A percentile compares a stretch with the other conserved stretches of the same genome.
These are phyloP conservation scores for Antedon mediterranea DNA, from an alignment of 53 echinoderm and acorn worm species.

Conservation along the genomic window DNA sequence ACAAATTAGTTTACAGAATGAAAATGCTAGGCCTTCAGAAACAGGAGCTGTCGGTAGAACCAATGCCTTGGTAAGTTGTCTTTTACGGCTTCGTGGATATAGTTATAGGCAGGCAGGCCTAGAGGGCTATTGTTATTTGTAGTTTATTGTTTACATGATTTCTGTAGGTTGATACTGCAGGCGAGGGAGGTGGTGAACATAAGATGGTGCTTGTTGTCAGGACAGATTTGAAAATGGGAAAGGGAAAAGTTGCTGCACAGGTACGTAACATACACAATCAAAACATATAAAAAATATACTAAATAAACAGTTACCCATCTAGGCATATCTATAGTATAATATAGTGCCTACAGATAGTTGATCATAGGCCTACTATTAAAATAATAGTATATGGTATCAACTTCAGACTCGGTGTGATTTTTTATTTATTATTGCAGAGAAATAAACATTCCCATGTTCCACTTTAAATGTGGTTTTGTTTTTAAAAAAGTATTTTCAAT, in stretches of 20 bases:
- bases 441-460: no score
- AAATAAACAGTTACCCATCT: no score
- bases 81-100: background rate
- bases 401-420: no score
- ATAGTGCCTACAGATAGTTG: no score
- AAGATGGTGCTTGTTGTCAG: slow-evolving; percentile 83
- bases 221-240: slow-evolving; percentile 91
- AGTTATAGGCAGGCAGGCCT: no score
- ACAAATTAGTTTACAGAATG: slow-evolving; percentile 34
- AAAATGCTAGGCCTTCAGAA: slow-evolving; percentile 18
- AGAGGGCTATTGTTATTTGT: background rate
- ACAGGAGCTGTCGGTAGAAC: background rate
- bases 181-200: slow-evolving; percentile 69
- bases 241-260: slow-evolving; percentile 96
- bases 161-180: slow-evolving; percentile 25
- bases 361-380: no score
- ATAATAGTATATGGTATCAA: no score
- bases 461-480: no score
- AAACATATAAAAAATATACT: no score
- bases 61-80: background rate
- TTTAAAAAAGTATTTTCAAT: no score
- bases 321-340: no score
- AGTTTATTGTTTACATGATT: background rate
- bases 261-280: slow-evolving; percentile 17
- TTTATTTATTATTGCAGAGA: no score